A percentile compares a stretch with the other conserved stretches of the same genome.
These are phyloP conservation scores for Megalops atlanticus DNA, from an alignment of 2,113 vertebrate genomes.

Conservation along the genomic window DNA sequence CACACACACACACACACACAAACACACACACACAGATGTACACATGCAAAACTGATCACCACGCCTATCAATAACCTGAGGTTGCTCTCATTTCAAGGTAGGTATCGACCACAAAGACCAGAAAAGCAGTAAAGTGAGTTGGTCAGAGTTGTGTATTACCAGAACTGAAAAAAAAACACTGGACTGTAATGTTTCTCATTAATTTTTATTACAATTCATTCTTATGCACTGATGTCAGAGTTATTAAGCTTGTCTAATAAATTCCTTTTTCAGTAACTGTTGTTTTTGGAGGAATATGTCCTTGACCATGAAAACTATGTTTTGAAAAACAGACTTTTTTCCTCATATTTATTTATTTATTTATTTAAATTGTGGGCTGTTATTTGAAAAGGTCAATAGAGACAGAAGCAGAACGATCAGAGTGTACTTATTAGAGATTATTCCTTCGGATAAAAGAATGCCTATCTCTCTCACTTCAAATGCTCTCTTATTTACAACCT, in stretches of 20 bases:
- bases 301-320: background rate
- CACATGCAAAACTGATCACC: background rate
- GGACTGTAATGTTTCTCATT: background rate
- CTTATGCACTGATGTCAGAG: background rate
- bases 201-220: background rate
- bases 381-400: background rate
- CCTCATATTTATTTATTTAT: background rate
- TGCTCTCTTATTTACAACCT: background rate
- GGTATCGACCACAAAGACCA: background rate
- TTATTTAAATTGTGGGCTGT: too few species aligned
- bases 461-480: background rate
- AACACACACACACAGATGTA: too few species aligned
- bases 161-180: background rate
- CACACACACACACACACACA: too few species aligned
- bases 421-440: background rate
- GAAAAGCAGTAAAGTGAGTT: background rate
- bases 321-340: background rate
- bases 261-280: background rate
- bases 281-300: background rate
- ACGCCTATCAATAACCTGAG: background rate
- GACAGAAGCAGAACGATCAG: background rate
- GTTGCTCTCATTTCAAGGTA: background rate
- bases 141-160: background rate
- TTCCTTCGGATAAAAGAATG: background rate
- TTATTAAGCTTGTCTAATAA: too few species aligned